phyloP scores from a whole-genome alignment of 2,797 vertebrate species.

The Sternarchorhynchus goeldii region DNA sequence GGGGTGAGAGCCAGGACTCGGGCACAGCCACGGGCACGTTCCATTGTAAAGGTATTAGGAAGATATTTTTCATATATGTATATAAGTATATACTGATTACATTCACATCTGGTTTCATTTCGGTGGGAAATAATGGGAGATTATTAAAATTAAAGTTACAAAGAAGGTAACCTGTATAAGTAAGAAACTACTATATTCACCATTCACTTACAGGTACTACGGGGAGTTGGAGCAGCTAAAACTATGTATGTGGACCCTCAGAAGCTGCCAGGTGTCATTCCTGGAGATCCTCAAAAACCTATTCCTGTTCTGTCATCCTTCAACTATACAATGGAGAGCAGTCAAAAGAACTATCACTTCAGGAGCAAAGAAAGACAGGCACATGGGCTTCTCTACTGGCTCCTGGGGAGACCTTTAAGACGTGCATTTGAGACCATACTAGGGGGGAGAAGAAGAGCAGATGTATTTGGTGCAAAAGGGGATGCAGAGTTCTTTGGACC shows the following conservation, averaged over 20 bases:
- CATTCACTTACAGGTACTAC: conserved; percentile 63
- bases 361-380: conserved; percentile 56
- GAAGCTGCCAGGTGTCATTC: conserved; percentile 75
- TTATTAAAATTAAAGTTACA: neutral
- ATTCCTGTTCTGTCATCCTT: conserved; percentile 74
- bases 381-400: conserved; percentile 64
- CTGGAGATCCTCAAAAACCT: conserved; percentile 73
- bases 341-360: conserved; percentile 29
- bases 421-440: conserved; percentile 71
- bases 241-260: conserved; percentile 71
- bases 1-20: conserved; percentile 77
- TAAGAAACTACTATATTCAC: neutral
- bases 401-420: conserved; percentile 70
- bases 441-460: conserved; percentile 59
- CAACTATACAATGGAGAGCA: conserved; percentile 63
- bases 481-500: conserved; percentile 70
- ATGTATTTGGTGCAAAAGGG: conserved; percentile 50
- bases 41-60: conserved; percentile 69
- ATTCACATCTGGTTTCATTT: neutral
- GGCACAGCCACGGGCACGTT: conserved; percentile 73
- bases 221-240: conserved; percentile 69
- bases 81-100: neutral
- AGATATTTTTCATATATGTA: neutral
- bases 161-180: neutral
- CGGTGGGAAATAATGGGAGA: neutral